Conservation (phyloP, 2,797 vertebrate genomes). For the Anabacerthia variegaticeps region DNA sequence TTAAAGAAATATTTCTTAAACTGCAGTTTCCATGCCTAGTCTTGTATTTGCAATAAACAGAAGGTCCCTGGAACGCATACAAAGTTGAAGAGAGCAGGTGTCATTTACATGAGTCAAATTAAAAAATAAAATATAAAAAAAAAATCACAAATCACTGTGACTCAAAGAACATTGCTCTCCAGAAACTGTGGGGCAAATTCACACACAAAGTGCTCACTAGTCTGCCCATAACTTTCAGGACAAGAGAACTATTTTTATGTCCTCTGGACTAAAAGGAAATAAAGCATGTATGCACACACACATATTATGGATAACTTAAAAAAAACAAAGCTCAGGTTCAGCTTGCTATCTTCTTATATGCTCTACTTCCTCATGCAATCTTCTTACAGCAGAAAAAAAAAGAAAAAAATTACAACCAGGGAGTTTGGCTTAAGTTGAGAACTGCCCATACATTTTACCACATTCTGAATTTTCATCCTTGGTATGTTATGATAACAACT, state of each 20-base stretch:
- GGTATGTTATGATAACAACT: neutral
- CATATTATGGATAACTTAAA: neutral
- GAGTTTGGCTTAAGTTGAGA: neutral
- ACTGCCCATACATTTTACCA: neutral
- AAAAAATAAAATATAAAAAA: neutral
- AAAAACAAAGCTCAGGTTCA: neutral
- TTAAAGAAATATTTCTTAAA: neutral
- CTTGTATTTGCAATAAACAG: neutral
- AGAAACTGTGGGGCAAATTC: neutral
- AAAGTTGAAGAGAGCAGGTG: neutral
- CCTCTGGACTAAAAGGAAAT: neutral
- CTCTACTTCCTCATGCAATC: neutral
- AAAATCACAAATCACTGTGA: rapidly evolving
- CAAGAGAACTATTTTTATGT: neutral
- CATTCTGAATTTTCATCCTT: neutral
- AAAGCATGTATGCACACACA: neutral
- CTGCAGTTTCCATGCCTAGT: neutral
- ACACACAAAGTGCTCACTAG: neutral
- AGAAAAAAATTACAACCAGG: neutral
- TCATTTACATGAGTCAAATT: neutral
- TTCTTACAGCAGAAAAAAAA: neutral
- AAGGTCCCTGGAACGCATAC: neutral
- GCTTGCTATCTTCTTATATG: neutral
- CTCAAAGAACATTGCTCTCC: neutral
- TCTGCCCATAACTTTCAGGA: neutral